Evolutionary conservation across 1,140 invertebrate species (phyloP), one percentile per base, ranked within the genome.

Genomic region (Macrobrachium rosenbergii): DNA sequence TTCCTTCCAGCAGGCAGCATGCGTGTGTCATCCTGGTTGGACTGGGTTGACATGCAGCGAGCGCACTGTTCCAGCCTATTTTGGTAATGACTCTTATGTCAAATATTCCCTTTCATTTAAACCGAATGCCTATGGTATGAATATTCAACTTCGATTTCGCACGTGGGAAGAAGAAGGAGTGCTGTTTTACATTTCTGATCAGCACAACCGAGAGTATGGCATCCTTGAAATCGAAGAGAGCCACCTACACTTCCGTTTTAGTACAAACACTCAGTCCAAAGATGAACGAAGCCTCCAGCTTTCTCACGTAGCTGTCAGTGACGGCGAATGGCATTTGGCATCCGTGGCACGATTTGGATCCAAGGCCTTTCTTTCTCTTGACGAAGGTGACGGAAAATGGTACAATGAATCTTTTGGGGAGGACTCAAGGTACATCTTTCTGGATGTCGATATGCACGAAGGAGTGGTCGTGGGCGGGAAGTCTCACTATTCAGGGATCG

Each of bases 241-340:
- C 62, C 94, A 96, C 88, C 92, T 99, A 28, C 95, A 97, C 89
- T 98, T 98, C 93, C 94, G 89, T 12, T 99, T 96, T 91, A 99
- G 99, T 92, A 92, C 99, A 17, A 99, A 99, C 91, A 98, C 96
- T 45, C 92, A 97, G 88, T 94, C 96, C 88, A 96, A 96, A 14
- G 96, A 98, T 92, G 96, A 99, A 92, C 94, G 95, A 90, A 96
- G 97, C 91, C 95, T 99, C 82, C 97, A 97, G 95, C 93, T 99
- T 16, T 97, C 96, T 82, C 95, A 96, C 52, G 95, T 98, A 19
- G 94, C 95, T 5, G 97, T 99, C 2, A 97, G 98, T 91, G 98
- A 99, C 92, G 98, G 98, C 16, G 97, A 98, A 90, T 99, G 98
- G 98, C 98, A 99, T 91, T 96, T 96, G 12, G 97, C 98, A 0